A percentile compares a stretch with the other conserved stretches of the same genome.
Conservation (phyloP, 2,797 vertebrate genomes). For the Myotis daubentonii region DNA sequence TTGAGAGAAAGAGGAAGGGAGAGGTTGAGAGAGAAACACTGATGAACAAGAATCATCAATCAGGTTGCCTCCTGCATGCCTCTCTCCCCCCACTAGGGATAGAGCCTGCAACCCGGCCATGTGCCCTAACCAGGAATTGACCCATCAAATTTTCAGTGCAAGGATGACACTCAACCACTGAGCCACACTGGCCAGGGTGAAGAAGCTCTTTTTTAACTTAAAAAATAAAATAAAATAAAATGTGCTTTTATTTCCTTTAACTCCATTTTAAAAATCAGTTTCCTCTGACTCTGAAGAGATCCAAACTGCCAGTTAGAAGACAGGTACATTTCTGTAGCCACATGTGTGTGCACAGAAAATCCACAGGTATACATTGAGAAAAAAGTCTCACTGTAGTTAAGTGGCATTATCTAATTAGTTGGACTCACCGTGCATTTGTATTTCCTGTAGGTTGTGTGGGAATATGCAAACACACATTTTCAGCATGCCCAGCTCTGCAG, state of each 20-base stretch:
- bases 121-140: neutral
- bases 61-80: neutral
- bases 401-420: neutral
- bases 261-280: neutral
- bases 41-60: neutral
- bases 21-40: neutral
- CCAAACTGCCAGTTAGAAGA: neutral
- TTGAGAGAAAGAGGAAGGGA: neutral
- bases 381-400: neutral
- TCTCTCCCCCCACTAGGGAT: neutral
- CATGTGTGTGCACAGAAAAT: neutral
- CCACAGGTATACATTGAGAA: neutral
- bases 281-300: neutral
- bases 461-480: accelerated
- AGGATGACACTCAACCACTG: neutral
- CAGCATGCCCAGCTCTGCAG: neutral
- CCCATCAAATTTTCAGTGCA: too few relatives aligned
- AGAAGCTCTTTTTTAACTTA: neutral
- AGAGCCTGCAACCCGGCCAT: neutral
- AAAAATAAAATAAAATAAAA: neutral
- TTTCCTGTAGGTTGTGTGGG: accelerated
- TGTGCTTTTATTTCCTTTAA: neutral
- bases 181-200: neutral
- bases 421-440: too few relatives aligned
- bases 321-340: neutral